Base-by-base conservation (phyloP, 2,888 invertebrate species). In the Dryobotodes eremita region DNA sequence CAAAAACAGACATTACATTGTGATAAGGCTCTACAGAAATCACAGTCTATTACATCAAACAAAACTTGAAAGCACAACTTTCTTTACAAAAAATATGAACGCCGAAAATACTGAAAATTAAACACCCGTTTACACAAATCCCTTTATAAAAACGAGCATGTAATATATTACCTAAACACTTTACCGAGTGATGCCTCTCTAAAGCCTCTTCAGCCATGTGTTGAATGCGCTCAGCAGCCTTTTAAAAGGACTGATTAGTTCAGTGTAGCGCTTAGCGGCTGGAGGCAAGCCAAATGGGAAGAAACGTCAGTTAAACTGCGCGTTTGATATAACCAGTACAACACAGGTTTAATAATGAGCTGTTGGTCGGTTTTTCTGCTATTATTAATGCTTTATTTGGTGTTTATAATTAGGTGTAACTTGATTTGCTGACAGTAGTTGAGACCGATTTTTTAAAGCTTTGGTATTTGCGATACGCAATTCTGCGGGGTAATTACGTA, bases 251-350 rank as follows among this genome's bases (percentile, higher is more conserved):
- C 73, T 79, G 73, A 83, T 86, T 86, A 79, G 79, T 70, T 77
- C 69, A 48, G 59, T 46, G 57, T 61, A 71, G 26, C 20, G 36
- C 53, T 61, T 62, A 77, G 74, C 70, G 42, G 48, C 64, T 79
- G 88, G 77, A 82, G 50, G 53, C 46, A 23, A 70, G 80, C 84
- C 74, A 83, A 88, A 84, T 88, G 84, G 72, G 71, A 78, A 84
- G 65, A 71, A 88, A 57, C 68, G 61, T n/a, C 78, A 36, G 17
- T 55, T 36, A 59, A 69, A 71, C 59, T 62, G 55, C 64, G 64
- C 68, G 31, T 65, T 75, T 77, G 80, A 71, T 86, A 42, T 62
- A 73, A 65, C 75, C 66, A 55, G 80, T 77, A 70, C 62, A 42
- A 69, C 72, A 83, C 62, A 20, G 36, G 57, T 72, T 75, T 69